These are phyloP conservation scores for Acanthurus tractus DNA, from an alignment of 2,797 vertebrate species.

Conservation along the genomic window DNA sequence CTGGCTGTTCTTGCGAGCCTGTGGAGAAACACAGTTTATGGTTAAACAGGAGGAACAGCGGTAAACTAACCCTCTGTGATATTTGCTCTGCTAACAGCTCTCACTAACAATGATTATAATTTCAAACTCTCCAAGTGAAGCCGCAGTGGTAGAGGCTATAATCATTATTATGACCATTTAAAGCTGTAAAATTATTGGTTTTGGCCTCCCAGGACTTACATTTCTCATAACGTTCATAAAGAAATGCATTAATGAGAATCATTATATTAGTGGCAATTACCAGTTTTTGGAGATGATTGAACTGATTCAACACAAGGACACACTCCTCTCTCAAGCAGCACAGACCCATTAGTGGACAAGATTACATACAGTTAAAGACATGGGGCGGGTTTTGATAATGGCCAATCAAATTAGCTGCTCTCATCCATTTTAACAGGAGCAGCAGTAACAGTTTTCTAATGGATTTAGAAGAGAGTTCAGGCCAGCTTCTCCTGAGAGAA, in stretches of 20 bases:
- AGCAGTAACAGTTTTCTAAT: slow-evolving; percentile 23
- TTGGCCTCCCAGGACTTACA: neutral
- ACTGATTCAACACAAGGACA: slow-evolving; percentile 2
- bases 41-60: slow-evolving; percentile 16
- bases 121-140: neutral
- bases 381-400: slow-evolving; percentile 28
- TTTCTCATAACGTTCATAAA: slow-evolving; percentile 8
- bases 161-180: slow-evolving; percentile 36
- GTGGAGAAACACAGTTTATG: slow-evolving; percentile 31
- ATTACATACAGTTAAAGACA: slow-evolving; percentile 12
- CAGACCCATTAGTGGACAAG: slow-evolving; percentile 10
- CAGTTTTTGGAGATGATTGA: slow-evolving; percentile 24
- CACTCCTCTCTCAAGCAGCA: neutral
- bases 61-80: neutral
- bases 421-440: slow-evolving; percentile 33
- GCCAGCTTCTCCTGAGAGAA: slow-evolving; percentile 11
- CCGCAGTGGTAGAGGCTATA: neutral
- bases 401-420: slow-evolving; percentile 19
- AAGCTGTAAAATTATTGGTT: slow-evolving; percentile 18
- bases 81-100: slow-evolving; percentile 1
- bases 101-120: slow-evolving; percentile 27
- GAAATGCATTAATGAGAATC: slow-evolving; percentile 30
- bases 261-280: slow-evolving; percentile 11
- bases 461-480: slow-evolving; percentile 12
- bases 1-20: slow-evolving; percentile 92